Evolutionary conservation across 2,888 invertebrate genomes (phyloP), one percentile per base, ranked within the genome.

Genomic region (Cephus runcator): DNA sequence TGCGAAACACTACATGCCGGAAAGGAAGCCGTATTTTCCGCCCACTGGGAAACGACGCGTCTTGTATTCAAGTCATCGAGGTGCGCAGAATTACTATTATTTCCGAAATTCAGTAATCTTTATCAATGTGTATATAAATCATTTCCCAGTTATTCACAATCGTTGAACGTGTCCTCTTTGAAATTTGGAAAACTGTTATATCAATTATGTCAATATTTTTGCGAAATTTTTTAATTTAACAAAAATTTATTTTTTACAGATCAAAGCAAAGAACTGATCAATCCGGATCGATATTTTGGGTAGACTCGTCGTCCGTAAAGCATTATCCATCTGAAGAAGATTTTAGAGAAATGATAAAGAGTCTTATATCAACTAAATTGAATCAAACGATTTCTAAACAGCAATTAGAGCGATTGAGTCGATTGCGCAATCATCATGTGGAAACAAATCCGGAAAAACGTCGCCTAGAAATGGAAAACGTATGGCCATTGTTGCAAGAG

Each of bases 401-500:
- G 80, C 93, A 93, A 80, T 92, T 93, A 12, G 89, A 92, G 78
- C 91, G 92, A 83, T 89, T 94, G 74, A 90, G 92, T 2, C 91
- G 92, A 75, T 88, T 93, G 71, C 92, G 92, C 78, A 92, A 93
- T 81, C 91, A 92, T 69, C 92, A 92, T 40, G 89, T 92, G 77
- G 92, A 93, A 79, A 91, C 88, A 56, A 91, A 92, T 75, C 80
- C 86, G 2, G 81, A 84, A 11, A 90, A 90, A 75, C 90, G 93
- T 69, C 91, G 91, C 71, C 88, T 91, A 34, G 94, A 94, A 88
- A 94, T 94, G 93, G 93, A 93, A 81, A 94, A 94, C 87, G 90
- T 95, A 9, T 95, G 95, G 94, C 90, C 93, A 69, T 90, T 96
- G 34, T 86, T 95, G 1, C 94, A 95, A 86, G 94, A 95, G 85